Evolutionary conservation across 2,888 invertebrate genomes (phyloP).

Genomic region (Yponomeuta malinellus): DNA sequence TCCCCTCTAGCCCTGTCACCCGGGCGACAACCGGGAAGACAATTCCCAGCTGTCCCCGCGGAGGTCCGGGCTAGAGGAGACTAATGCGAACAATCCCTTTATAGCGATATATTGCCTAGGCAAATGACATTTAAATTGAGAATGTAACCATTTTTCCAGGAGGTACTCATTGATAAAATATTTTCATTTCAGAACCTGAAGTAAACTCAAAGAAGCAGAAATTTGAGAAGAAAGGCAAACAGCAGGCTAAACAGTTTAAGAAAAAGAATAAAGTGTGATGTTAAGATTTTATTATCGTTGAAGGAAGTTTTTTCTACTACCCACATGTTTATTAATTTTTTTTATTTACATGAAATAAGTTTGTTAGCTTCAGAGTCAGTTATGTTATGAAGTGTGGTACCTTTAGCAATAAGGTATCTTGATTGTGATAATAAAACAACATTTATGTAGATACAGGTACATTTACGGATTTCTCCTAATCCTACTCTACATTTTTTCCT

Average conservation of each 20-base stretch:
- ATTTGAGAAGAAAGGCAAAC: constrained; percentile 51
- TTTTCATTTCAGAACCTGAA: constrained; percentile 35
- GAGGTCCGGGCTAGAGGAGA: no score
- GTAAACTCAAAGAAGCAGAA: constrained; percentile 44
- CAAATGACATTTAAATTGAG: no score
- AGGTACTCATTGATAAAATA: not conserved
- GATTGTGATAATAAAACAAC: constrained; percentile 23
- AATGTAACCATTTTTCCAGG: not conserved
- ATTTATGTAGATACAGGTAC: constrained; percentile 29
- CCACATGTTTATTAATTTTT: no score
- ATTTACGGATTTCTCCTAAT: constrained; percentile 13
- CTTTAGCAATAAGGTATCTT: not conserved
- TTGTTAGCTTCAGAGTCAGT: no score
- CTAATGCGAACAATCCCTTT: no score
- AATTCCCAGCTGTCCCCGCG: no score
- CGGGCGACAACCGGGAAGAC: no score
- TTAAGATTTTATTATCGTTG: not conserved
- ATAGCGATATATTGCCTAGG: no score
- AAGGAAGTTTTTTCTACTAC: no score
- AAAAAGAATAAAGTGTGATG: constrained; percentile 41
- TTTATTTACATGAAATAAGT: no score
- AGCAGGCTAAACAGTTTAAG: constrained; percentile 52
- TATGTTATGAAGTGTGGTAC: no score
- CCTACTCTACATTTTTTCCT: not conserved
- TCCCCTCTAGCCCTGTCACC: no score